Evolutionary conservation across 2,797 vertebrate genomes (phyloP), one percentile per base, ranked within the genome.

Genomic region (Sebastiscus tertius): DNA sequence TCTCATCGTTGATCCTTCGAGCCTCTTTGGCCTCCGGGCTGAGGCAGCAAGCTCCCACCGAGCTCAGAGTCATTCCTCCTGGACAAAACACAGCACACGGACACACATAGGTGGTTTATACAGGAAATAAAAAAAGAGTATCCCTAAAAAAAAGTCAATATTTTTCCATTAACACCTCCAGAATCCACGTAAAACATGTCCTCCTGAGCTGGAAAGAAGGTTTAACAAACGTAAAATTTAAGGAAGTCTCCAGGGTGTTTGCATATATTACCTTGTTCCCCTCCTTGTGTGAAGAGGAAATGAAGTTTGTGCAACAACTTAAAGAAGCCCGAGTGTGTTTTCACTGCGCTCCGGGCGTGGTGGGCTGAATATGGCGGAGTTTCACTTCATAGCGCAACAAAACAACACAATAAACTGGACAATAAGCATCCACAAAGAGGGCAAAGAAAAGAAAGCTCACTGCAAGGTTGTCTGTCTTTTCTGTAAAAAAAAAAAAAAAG

Each of bases 21-120:
- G 97, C 97, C 93, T 99, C 98, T 90, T 98, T 99, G 92, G 97
- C 97, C 96, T 99, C 97, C 78, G 98, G 97, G 88, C 96, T 97
- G 93, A 99, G 96, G 96, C 98, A 99, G 93, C 98, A 99, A 94
- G 96, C 96, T 96, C 97, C 97, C 88, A 97, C 96, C 92, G 96
- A 97, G 96, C 97, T 97, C 95, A 98, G 91, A 82, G 89, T 94
- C 96, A 96, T 96, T 31, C 1, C 90, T 90, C 89, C 66, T 16
- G 78, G 70, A 59, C 39, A 42, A 29, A 72, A 39, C 67, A 63
- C 72, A 22, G 79, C 81, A 73, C 87, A 27, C n/a, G 13, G n/a
- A 63, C n/a, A 36, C 29, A 34, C 62, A 79, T 61, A 87, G 31
- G 66, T 27, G 63, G 46, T 59, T 79, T 71, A 74, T 0, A 75